Conservation (phyloP, 2,113 vertebrate genomes). For the Macrotis lagotis region DNA sequence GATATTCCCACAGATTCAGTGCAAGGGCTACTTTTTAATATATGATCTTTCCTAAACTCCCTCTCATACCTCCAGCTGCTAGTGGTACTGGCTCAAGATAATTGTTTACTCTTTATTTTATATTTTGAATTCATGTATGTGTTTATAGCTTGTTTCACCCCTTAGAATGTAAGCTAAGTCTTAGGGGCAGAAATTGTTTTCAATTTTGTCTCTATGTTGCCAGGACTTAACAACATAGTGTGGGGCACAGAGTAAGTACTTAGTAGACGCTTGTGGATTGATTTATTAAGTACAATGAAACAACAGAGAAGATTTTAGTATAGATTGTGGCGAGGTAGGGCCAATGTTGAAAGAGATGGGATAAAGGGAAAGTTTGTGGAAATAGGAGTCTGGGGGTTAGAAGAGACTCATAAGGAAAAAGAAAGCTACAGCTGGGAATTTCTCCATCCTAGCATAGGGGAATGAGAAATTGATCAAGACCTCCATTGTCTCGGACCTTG, state of each 20-base stretch:
- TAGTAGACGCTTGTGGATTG: background rate
- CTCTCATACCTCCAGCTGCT: background rate
- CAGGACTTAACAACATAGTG: background rate
- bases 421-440: background rate
- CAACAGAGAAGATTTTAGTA: rapidly evolving
- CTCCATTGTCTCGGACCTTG: background rate
- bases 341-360: background rate
- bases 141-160: background rate
- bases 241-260: background rate
- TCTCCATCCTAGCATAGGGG: background rate
- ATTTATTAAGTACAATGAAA: background rate
- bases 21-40: background rate
- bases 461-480: background rate
- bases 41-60: background rate
- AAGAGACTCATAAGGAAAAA: background rate
- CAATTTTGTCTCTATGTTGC: background rate
- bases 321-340: background rate
- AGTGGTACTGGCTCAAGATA: background rate
- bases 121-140: background rate
- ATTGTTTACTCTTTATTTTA: background rate
- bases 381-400: background rate
- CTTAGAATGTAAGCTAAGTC: background rate
- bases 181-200: background rate
- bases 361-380: background rate
- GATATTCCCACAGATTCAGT: background rate